Evolutionary conservation across 1,140 invertebrate species (phyloP).

Genomic region (Brachionus asplanchnoidis): DNA sequence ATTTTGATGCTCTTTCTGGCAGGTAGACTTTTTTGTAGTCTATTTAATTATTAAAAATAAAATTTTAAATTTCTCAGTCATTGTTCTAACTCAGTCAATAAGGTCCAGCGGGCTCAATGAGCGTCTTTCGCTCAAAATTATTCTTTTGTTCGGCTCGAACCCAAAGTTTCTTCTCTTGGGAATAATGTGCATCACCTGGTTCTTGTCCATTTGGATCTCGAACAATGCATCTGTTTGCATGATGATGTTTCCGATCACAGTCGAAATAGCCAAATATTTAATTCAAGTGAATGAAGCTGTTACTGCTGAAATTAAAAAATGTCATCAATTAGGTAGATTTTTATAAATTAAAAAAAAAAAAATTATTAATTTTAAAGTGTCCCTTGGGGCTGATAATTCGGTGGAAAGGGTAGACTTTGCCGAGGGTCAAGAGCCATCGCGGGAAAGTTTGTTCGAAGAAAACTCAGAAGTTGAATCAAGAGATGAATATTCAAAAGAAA

Average conservation of each 20-base stretch:
- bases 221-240: constrained; percentile 58
- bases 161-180: constrained; percentile 51
- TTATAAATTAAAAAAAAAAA: not conserved
- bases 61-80: not conserved
- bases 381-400: not conserved
- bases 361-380: not conserved
- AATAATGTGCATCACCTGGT: constrained; percentile 55
- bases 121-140: not conserved
- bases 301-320: not conserved
- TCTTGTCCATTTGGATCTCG: constrained; percentile 59
- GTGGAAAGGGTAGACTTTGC: not conserved
- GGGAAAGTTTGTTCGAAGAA: not conserved
- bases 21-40: constrained; percentile 53
- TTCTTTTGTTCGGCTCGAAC: constrained; percentile 1
- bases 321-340: not conserved
- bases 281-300: not conserved
- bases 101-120: not conserved
- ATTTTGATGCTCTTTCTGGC: constrained; percentile 75
- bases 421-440: not conserved
- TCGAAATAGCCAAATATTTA: constrained; percentile 51
- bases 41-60: not conserved
- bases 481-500: not conserved
- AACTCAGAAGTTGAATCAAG: not conserved
- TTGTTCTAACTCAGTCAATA: not conserved
- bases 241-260: constrained; percentile 56